Evolutionary conservation across 2,888 invertebrate genomes (phyloP).

Genomic region (Mythimna ferrago): DNA sequence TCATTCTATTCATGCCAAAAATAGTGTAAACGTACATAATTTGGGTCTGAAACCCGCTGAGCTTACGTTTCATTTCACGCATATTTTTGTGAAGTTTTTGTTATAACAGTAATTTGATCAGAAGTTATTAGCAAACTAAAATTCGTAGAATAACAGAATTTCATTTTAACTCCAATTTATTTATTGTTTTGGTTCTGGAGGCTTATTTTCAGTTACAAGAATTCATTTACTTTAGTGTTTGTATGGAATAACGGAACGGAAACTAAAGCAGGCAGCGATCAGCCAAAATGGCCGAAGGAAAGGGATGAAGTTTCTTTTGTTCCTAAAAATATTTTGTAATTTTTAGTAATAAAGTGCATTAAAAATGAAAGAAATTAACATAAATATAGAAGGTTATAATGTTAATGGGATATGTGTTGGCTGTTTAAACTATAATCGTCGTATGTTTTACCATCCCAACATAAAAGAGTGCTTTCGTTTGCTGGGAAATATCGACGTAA

Average conservation of each 20-base stretch:
- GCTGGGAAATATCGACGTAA: conserved; percentile 85
- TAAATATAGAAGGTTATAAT: conserved; percentile 88
- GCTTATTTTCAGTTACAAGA: not conserved
- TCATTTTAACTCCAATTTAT: not conserved
- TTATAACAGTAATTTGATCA: not conserved
- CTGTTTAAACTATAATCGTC: conserved; percentile 85
- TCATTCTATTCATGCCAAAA: not conserved
- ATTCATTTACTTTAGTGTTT: not conserved
- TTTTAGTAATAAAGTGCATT: conserved; percentile 37
- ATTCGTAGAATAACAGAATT: too few relatives aligned
- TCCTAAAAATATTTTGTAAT: conserved; percentile 72
- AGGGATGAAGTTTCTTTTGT: conserved; percentile 84
- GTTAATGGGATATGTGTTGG: conserved; percentile 88
- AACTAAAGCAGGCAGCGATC: conserved; percentile 8
- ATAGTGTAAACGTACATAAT: too few relatives aligned
- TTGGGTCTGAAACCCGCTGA: not conserved
- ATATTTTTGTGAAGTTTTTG: not conserved
- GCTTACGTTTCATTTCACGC: not conserved
- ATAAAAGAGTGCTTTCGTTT: conserved; percentile 80
- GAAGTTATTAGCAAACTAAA: not conserved
- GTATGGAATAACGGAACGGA: conserved; percentile 16
- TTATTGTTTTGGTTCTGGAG: not conserved
- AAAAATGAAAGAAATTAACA: conserved; percentile 86
- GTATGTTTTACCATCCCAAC: conserved; percentile 80
- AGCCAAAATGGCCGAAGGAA: conserved; percentile 85